phyloP scores from a whole-genome alignment of 2,113 vertebrate genomes.

The Xenotilapia leptura region DNA sequence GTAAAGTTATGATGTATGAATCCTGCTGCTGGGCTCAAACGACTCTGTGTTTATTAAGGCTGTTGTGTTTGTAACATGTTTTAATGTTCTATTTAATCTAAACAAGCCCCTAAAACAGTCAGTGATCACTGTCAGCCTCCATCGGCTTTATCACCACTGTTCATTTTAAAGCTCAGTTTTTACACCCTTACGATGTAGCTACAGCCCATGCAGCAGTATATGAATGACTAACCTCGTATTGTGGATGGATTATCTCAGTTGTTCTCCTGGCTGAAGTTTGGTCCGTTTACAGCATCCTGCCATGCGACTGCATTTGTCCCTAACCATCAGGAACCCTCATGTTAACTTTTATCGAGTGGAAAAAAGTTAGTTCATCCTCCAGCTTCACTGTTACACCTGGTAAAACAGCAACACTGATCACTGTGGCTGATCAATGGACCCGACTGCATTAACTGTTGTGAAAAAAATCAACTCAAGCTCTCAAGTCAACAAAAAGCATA shows the following conservation, averaged over 20 bases:
- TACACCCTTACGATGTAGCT: fast-evolving
- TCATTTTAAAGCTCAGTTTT: background rate
- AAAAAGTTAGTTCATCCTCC: fast-evolving
- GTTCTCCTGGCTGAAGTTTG: background rate
- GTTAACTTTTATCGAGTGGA: fast-evolving
- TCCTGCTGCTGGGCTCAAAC: fast-evolving
- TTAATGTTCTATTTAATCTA: background rate
- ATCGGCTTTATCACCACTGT: fast-evolving
- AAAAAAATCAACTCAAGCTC: background rate
- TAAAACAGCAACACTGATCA: background rate
- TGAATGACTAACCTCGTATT: fast-evolving
- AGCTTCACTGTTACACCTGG: background rate
- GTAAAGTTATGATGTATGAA: background rate
- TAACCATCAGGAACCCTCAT: fast-evolving
- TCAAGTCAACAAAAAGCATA: background rate
- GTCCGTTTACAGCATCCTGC: fast-evolving
- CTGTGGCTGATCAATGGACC: background rate
- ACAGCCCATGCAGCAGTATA: fast-evolving
- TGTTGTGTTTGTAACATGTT: fast-evolving
- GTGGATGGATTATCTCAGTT: background rate
- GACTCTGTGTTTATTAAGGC: background rate
- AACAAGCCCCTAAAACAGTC: background rate
- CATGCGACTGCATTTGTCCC: fast-evolving
- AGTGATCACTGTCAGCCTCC: fast-evolving
- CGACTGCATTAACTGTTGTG: background rate